Evolutionary conservation across 2,113 vertebrate genomes (phyloP).

Genomic region (Chlamydotis undulata): DNA sequence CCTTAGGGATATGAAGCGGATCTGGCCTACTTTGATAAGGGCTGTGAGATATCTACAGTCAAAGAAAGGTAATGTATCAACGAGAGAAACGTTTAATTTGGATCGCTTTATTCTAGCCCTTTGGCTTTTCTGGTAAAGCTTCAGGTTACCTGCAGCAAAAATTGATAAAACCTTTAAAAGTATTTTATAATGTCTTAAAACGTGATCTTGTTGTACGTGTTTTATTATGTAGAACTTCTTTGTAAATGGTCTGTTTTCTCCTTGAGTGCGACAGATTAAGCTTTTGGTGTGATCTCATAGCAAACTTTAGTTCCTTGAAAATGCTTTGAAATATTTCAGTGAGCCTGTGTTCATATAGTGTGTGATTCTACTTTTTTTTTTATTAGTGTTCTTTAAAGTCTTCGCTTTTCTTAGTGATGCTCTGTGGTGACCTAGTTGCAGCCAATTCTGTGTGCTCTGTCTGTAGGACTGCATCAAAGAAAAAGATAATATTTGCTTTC

Average conservation of each 20-base stretch:
- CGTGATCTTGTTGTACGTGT: neutral
- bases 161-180: neutral
- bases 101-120: neutral
- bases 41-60: conserved; percentile 49
- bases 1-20: conserved; percentile 62
- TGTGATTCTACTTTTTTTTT: neutral
- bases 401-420: neutral
- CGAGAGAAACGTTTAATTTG: neutral
- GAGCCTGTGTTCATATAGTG: neutral
- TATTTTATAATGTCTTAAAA: neutral
- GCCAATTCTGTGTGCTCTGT: neutral
- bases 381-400: neutral
- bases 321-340: neutral
- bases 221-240: neutral
- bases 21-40: conserved; percentile 69
- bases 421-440: conserved; percentile 18
- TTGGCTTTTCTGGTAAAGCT: neutral
- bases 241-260: neutral
- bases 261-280: neutral
- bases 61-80: conserved; percentile 54
- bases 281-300: neutral
- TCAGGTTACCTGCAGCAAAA: neutral
- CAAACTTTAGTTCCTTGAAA: neutral
- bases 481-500: neutral
- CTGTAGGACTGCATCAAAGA: neutral